A percentile compares a stretch with the other conserved stretches of the same genome.
These are phyloP conservation scores for Loxodonta africana DNA, from an alignment of 2,113 vertebrate species.

Conservation along the genomic window DNA sequence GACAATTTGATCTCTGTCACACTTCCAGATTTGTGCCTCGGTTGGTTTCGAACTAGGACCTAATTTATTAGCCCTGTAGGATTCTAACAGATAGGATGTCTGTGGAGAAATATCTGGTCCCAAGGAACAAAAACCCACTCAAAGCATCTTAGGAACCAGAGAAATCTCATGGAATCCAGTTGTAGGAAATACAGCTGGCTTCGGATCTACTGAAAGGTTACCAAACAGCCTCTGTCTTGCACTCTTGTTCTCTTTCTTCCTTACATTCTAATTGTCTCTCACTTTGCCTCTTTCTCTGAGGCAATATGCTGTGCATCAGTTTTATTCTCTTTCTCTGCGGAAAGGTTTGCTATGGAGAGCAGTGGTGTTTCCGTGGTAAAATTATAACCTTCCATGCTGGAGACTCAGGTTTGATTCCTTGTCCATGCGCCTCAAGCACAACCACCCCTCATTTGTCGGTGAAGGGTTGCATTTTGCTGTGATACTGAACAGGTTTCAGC, in stretches of 20 bases:
- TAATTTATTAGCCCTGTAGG: conserved; percentile 23
- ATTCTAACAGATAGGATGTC: not conserved
- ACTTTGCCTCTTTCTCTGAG: not conserved
- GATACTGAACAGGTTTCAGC: too few relatives aligned
- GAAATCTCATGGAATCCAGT: not conserved
- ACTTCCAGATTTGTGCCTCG: conserved; percentile 40
- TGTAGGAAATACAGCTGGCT: not conserved
- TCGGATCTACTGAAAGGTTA: not conserved
- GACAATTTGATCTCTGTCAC: not conserved
- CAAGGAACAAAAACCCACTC: not conserved
- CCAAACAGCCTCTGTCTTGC: not conserved
- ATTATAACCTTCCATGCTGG: not conserved
- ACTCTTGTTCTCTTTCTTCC: not conserved
- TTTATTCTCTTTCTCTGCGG: not conserved
- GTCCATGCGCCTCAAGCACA: not conserved
- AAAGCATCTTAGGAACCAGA: not conserved
- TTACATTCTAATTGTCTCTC: not conserved
- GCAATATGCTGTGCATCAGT: fast-evolving
- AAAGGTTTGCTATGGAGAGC: not conserved
- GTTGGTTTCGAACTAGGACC: not conserved
- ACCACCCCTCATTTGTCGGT: not conserved
- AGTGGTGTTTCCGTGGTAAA: not conserved
- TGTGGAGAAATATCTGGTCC: not conserved
- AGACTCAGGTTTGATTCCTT: not conserved
- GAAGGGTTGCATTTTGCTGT: not conserved